Percentiles rank a stretch among this genome's conserved stretches.
These are phyloP conservation scores for Oryzaephilus surinamensis DNA, from an alignment of 1,140 invertebrate genomes.

Conservation along the genomic window DNA sequence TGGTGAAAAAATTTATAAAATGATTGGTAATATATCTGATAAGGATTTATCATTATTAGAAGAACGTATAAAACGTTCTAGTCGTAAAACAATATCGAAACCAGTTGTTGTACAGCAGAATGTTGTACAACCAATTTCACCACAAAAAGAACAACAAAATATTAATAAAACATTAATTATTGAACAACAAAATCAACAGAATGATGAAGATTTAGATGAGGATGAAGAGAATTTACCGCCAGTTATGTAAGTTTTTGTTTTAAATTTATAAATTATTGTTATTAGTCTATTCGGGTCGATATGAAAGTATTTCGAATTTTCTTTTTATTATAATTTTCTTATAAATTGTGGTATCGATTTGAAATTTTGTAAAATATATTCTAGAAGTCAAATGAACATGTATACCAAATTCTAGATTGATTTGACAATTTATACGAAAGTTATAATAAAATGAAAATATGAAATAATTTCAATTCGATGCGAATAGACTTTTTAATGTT, in stretches of 20 bases:
- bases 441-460: neutral
- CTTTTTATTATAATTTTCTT: too few relatives aligned
- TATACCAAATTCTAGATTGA: too few relatives aligned
- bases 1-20: slow-evolving; percentile 84
- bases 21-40: slow-evolving; percentile 84
- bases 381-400: too few relatives aligned
- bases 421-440: too few relatives aligned
- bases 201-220: slow-evolving; percentile 21
- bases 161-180: neutral
- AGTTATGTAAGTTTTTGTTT: slow-evolving; percentile 25
- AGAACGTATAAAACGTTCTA: slow-evolving; percentile 84
- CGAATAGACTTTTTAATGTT: too few relatives aligned
- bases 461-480: too few relatives aligned
- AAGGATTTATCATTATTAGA: slow-evolving; percentile 91
- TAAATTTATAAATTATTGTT: neutral
- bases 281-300: too few relatives aligned
- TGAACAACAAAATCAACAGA: slow-evolving; percentile 8
- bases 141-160: slow-evolving; percentile 5
- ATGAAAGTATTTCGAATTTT: too few relatives aligned
- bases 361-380: too few relatives aligned
- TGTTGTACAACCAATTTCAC: neutral
- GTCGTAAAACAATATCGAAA: slow-evolving; percentile 42
- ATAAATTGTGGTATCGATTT: too few relatives aligned
- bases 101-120: neutral
- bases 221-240: slow-evolving; percentile 19